Evolutionary conservation across 2,113 vertebrate genomes (phyloP), one percentile per base, ranked within the genome.

Genomic region (Ciconia maguari): DNA sequence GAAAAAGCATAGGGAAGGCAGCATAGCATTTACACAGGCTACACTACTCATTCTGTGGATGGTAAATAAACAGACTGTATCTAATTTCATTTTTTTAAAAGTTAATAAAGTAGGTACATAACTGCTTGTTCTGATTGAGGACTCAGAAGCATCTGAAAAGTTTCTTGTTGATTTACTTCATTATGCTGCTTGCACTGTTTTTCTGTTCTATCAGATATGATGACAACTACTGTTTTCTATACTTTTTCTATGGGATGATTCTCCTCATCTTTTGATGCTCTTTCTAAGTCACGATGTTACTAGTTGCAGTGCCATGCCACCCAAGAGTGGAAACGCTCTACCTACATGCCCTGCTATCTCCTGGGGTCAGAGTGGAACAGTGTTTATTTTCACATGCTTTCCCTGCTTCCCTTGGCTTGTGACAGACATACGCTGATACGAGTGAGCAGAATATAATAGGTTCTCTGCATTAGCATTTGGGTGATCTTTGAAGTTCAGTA

Each of bases 361-460:
- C 57, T 75, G 68, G 3, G 9, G 7, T 60, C 49, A 34, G 30
- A 34, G 32, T 32, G 16, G 54, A 65, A 52, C 3, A 4, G 7
- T 52, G 15, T 20, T 82, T 34, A 52, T 82, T 91, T 91, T 90
- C 27, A 81, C 5, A 46, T 16, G 12, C 34, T 72, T 77, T 80
- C 24, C n/a, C 14, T 64, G 15, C 38, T 62, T 90, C 22, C 60
- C 34, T 66, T 62, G 51, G 21, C 30, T 58, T 1, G 0, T 0
- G 1, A 70, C 62, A 88, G 54, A 57, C 42, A 30, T 38, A 16
- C 2, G 36, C 18, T 61, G 49, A 69, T 32, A 52, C 0, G 0
- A 85, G 18, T 7, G 5, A 95, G 27, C 11, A 70, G 58, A 87
- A 27, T 30, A 29, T 26, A 66, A 52, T 5, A 30, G 49, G 34